Evolutionary conservation across 2,888 invertebrate genomes (phyloP).

Genomic region (Netelia melanura): DNA sequence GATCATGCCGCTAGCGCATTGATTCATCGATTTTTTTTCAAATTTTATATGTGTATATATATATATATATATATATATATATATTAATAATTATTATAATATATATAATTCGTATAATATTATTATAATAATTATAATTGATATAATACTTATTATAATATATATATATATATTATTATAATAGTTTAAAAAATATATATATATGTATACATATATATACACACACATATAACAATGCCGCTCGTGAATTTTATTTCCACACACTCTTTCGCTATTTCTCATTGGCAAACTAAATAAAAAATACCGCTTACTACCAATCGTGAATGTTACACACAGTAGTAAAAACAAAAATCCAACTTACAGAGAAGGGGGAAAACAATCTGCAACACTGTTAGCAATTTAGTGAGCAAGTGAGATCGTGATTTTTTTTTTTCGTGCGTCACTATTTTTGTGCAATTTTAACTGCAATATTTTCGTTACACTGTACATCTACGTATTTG

Average conservation of each 20-base stretch:
- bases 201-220: background rate
- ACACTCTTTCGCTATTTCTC: conserved; percentile 38
- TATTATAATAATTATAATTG: too few species aligned
- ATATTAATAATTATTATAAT: too few species aligned
- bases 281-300: conserved; percentile 20
- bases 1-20: conserved; percentile 46
- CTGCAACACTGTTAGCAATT: conserved; percentile 28
- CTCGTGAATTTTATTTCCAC: conserved; percentile 40
- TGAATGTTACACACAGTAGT: conserved; percentile 50
- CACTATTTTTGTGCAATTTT: conserved; percentile 36
- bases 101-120: too few species aligned
- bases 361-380: conserved; percentile 48
- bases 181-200: background rate
- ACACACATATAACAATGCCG: background rate
- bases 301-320: conserved; percentile 52
- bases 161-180: too few species aligned
- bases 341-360: conserved; percentile 30
- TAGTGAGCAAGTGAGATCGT: conserved; percentile 54
- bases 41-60: background rate
- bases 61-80: background rate
- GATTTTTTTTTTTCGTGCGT: conserved; percentile 55
- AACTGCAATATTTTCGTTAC: conserved; percentile 43
- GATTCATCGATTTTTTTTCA: conserved; percentile 39
- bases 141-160: too few species aligned
- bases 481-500: conserved; percentile 41